Percentiles rank a stretch among this genome's conserved stretches.
phyloP scores from a whole-genome alignment of 35 echinoderm and acorn worm species.

The Heliocidaris erythrogramma region DNA sequence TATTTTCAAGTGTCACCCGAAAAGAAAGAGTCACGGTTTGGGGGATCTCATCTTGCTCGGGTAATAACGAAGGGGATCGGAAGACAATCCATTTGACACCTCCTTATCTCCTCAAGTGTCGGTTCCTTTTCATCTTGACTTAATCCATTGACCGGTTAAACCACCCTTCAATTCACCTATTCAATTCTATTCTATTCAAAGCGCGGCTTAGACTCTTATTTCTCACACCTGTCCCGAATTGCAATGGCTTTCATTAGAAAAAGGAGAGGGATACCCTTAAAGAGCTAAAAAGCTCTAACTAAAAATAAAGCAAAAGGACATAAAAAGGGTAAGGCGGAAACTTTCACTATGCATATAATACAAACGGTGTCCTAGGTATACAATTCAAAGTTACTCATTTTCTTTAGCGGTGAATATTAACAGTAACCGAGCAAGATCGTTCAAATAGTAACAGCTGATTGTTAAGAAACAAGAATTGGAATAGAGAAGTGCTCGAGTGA shows the following conservation, averaged over 20 bases:
- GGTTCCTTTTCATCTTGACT: conserved; percentile 38
- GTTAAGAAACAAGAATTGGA: not conserved
- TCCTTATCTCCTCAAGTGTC: conserved; percentile 9
- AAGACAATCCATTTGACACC: conserved; percentile 26
- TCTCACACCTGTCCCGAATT: not conserved
- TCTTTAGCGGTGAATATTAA: not conserved
- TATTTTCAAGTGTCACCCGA: not conserved
- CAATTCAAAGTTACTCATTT: not conserved
- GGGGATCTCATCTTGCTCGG: not conserved
- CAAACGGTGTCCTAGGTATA: not conserved
- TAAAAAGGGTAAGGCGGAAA: not conserved
- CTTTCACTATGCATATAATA: not conserved
- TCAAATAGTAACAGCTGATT: not conserved
- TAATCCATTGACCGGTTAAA: conserved; percentile 35
- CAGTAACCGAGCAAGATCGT: not conserved
- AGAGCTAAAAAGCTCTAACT: not conserved
- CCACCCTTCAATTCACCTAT: not conserved
- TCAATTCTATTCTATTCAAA: not conserved
- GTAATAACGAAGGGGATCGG: not conserved
- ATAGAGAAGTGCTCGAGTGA: not conserved
- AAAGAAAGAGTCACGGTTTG: not conserved
- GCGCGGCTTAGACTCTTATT: conserved; percentile 20
- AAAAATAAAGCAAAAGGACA: not conserved
- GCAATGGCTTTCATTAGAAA: not conserved
- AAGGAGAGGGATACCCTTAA: not conserved